Evolutionary conservation across 2,113 vertebrate species (phyloP), one percentile per base, ranked within the genome.

Genomic region (Petromus typicus): DNA sequence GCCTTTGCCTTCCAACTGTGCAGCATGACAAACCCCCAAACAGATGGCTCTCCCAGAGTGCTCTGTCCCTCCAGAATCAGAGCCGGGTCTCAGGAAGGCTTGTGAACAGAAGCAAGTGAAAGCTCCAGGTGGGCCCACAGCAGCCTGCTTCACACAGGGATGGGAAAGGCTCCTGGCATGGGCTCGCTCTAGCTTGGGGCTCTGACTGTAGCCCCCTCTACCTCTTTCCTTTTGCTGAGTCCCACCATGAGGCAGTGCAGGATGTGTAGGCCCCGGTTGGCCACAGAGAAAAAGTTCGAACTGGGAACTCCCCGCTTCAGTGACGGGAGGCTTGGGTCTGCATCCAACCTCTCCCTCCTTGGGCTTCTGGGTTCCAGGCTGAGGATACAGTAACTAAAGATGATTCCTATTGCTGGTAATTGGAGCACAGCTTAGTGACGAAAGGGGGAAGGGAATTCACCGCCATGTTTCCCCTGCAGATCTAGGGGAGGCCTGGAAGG

Each of bases 111-210:
- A 37, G 7, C 40, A 5, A 30, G 23, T 37, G n/a, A 3, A 5
- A 71, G 30, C 10, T 12, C 9, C 6, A 0, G 13, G 12, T 71
- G 43, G 48, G 7, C 4, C 3, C 1, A 32, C 2, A 40, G 56
- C 40, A 73, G 11, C 9, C 23, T 18, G 40, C 14, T 13, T 57
- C 8, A 0, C 3, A 3, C 45, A 25, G 27, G 48, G 57, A 12
- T 12, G 17, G 75, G 4, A 57, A 48, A 37, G 14, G 7, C 32
- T 69, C 67, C 45, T 0, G 0, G 17, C 34, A 66, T 5, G 7
- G 25, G 37, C n/a, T 17, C 12, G 45, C 5, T 1, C 32, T 27
- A 12, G 10, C 16, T 30, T 4, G 16, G 43, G 9, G 32, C 69
- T 61, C 45, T 59, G 25, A 67, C 32, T 16, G 9, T 18, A 3